phyloP scores from a whole-genome alignment of 2,797 vertebrate species.

The Alectoris magna region DNA sequence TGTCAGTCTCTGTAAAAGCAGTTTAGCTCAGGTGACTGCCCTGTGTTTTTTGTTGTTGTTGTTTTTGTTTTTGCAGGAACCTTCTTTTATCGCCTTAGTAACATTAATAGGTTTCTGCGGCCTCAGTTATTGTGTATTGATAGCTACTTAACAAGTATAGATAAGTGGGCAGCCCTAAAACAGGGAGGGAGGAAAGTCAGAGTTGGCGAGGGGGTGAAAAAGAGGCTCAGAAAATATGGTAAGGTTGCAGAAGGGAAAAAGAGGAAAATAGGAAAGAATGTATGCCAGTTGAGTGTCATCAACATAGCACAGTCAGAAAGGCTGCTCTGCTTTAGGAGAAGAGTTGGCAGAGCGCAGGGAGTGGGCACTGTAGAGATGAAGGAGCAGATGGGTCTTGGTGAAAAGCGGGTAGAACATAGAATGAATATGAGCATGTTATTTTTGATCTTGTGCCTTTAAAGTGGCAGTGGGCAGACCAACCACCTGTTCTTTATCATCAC shows the following conservation, averaged over 20 bases:
- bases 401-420: constrained; percentile 22
- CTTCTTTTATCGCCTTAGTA: neutral
- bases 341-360: constrained; percentile 51
- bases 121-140: neutral
- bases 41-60: neutral
- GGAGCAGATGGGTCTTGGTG: constrained; percentile 54
- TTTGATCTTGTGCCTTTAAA: constrained; percentile 59
- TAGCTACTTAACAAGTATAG: neutral
- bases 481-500: constrained; percentile 54
- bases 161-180: neutral
- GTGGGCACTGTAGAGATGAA: constrained; percentile 38
- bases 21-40: neutral
- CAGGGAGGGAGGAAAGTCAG: neutral
- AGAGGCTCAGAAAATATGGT: neutral
- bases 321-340: constrained; percentile 1
- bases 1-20: neutral
- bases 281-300: neutral
- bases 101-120: neutral
- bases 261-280: neutral
- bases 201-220: neutral
- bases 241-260: neutral
- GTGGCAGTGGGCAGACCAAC: constrained; percentile 36
- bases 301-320: neutral
- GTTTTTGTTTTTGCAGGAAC: neutral
- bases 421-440: constrained; percentile 18